These are phyloP conservation scores for Chironomus riparius DNA, from an alignment of 2,888 invertebrate genomes.

Conservation along the genomic window DNA sequence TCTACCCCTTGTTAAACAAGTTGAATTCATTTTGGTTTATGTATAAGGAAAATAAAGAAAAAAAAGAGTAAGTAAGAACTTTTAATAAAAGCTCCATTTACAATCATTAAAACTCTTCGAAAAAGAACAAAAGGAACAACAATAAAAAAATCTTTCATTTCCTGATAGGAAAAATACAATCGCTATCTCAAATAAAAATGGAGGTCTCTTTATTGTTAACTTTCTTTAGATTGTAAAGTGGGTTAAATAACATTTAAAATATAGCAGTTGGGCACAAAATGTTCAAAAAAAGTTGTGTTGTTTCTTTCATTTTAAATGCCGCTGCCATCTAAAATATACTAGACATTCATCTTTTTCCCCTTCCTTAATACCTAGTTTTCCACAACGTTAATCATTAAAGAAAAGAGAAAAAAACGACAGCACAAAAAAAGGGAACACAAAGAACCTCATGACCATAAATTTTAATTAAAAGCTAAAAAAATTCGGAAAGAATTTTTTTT, in stretches of 20 bases:
- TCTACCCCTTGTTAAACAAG: no score
- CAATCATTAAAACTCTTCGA: not conserved
- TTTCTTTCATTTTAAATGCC: not conserved
- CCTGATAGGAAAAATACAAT: constrained; percentile 1
- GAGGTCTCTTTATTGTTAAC: not conserved
- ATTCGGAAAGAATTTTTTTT: not conserved
- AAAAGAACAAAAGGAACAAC: not conserved
- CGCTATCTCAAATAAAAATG: not conserved
- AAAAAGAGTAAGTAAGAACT: no score
- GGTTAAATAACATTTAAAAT: not conserved
- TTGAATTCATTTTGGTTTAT: no score
- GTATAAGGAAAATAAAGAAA: no score
- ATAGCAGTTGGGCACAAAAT: not conserved
- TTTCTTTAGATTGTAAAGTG: not conserved
- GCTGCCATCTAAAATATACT: not conserved
- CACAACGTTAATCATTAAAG: constrained; percentile 12
- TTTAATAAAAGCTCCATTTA: not conserved
- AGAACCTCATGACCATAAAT: constrained; percentile 18
- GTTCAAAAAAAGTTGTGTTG: not conserved
- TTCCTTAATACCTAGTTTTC: not conserved
- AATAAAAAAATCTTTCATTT: constrained; percentile 15
- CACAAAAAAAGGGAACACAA: not conserved
- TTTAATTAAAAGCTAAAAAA: constrained; percentile 14
- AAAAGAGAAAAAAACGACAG: not conserved
- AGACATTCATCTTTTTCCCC: not conserved